These are phyloP conservation scores for Orthosia cruda DNA, from an alignment of 2,888 invertebrate genomes.

Conservation along the genomic window DNA sequence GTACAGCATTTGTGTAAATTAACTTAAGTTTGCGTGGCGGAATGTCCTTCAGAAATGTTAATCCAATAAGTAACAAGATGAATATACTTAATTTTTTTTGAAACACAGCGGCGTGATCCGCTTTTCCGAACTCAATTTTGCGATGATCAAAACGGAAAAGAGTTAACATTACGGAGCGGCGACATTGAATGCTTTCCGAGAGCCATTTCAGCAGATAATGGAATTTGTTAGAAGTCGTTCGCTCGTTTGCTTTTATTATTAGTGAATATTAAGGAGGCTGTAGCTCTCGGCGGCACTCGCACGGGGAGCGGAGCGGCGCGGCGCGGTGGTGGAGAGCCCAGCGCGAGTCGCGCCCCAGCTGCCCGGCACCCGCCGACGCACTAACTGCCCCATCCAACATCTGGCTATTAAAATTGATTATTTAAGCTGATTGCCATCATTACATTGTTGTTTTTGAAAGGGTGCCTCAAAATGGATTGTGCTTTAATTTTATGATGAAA, in stretches of 20 bases:
- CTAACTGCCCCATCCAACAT: conserved; percentile 76
- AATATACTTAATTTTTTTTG: conserved; percentile 62
- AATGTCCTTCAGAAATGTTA: conserved; percentile 50
- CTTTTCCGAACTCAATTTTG: conserved; percentile 73
- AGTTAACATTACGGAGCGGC: conserved; percentile 75
- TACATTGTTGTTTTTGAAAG: conserved; percentile 78
- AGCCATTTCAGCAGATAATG: too few relatives aligned
- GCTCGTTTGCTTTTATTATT: too few relatives aligned
- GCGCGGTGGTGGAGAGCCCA: conserved; percentile 30
- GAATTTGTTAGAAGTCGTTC: too few relatives aligned
- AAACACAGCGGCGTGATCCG: conserved; percentile 65
- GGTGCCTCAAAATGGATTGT: conserved; percentile 76
- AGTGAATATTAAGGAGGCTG: too few relatives aligned
- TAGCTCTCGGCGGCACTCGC: too few relatives aligned
- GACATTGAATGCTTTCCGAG: too few relatives aligned
- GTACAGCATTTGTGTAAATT: conserved; percentile 33
- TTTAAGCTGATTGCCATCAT: conserved; percentile 84
- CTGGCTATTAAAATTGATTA: conserved; percentile 84
- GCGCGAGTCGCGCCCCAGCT: conserved; percentile 7
- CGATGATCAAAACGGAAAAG: conserved; percentile 76
- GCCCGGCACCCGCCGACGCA: conserved; percentile 39
- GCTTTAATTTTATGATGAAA: conserved; percentile 76
- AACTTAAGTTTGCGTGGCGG: conserved; percentile 25
- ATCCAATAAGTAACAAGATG: conserved; percentile 62
- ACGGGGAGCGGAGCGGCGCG: too few relatives aligned